phyloP scores from a whole-genome alignment of 2,113 vertebrate genomes.

The Halcyon malimbica region DNA sequence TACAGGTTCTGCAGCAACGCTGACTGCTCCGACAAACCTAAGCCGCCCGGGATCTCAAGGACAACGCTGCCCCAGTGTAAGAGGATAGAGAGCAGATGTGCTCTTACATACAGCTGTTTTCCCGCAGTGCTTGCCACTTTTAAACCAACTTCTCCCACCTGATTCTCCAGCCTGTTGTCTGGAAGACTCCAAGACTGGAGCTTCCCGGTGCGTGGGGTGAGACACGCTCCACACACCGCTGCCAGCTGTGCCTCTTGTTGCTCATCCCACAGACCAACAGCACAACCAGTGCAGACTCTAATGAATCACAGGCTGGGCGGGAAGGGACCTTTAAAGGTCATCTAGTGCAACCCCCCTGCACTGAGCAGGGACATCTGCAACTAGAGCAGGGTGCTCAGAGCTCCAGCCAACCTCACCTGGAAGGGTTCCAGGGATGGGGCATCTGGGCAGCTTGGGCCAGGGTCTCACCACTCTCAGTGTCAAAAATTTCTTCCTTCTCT shows the following conservation, averaged over 20 bases:
- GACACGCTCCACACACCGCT: fast-evolving
- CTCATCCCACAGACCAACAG: neutral
- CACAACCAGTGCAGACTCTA: fast-evolving
- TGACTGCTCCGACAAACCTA: neutral
- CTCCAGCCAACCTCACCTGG: neutral
- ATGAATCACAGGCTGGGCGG: neutral
- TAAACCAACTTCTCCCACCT: neutral
- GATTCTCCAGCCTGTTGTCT: neutral
- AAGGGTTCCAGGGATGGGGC: neutral
- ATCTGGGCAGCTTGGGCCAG: neutral
- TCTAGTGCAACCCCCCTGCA: neutral
- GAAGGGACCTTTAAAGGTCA: neutral
- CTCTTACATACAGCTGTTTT: fast-evolving
- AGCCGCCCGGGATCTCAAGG: neutral
- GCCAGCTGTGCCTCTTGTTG: neutral
- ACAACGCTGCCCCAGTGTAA: fast-evolving
- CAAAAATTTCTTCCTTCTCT: neutral
- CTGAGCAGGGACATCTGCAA: neutral
- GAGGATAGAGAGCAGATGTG: neutral
- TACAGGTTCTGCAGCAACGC: neutral
- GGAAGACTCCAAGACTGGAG: neutral
- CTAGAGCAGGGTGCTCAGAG: neutral
- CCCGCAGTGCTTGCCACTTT: neutral
- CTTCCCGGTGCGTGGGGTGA: neutral
- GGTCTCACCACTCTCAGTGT: neutral